A percentile compares a stretch with the other conserved stretches of the same genome.
Conservation (phyloP, 1,140 invertebrate species). For the Anadara kagoshimensis region DNA sequence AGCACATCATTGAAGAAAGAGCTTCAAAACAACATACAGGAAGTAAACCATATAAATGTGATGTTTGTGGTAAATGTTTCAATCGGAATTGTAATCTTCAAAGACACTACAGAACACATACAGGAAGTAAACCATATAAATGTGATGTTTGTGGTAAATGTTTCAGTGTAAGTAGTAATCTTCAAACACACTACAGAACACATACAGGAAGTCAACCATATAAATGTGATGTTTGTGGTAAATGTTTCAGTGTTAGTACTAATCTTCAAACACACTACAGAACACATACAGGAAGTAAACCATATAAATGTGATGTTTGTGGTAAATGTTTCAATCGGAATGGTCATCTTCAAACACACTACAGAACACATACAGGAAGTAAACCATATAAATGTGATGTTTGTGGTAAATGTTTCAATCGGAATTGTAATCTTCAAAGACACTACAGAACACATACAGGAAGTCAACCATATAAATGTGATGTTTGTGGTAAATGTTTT, state of each 20-base stretch:
- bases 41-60: slow-evolving; percentile 28
- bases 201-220: slow-evolving; percentile 88
- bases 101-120: slow-evolving; percentile 42
- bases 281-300: slow-evolving; percentile 33
- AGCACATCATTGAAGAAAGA: not conserved
- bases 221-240: slow-evolving; percentile 83
- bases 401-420: slow-evolving; percentile 31
- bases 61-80: slow-evolving; percentile 39
- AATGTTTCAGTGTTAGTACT: slow-evolving; percentile 59
- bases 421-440: slow-evolving; percentile 20
- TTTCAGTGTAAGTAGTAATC: slow-evolving; percentile 91
- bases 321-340: slow-evolving; percentile 34
- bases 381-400: slow-evolving; percentile 48
- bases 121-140: slow-evolving; percentile 54
- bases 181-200: slow-evolving; percentile 84
- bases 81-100: slow-evolving; percentile 14
- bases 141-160: slow-evolving; percentile 89
- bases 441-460: slow-evolving; percentile 34
- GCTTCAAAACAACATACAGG: not conserved
- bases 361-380: slow-evolving; percentile 46
- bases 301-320: slow-evolving; percentile 43
- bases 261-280: slow-evolving; percentile 33
- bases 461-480: slow-evolving; percentile 30
- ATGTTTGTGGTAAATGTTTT: slow-evolving; percentile 58
- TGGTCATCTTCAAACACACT: slow-evolving; percentile 34